phyloP scores from a whole-genome alignment of 2,888 invertebrate genomes.

The Atherix ibis region DNA sequence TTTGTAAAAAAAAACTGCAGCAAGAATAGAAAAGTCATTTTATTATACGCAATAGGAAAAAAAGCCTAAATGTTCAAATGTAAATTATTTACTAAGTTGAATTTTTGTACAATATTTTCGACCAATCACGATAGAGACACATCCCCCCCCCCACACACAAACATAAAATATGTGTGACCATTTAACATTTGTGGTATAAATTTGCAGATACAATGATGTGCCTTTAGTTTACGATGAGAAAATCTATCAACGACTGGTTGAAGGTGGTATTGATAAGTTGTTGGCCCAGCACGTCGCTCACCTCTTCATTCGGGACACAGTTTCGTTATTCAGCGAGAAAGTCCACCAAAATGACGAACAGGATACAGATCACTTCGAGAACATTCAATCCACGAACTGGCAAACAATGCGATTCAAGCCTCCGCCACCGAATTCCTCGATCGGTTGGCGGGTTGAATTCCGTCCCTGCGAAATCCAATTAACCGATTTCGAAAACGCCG shows the following conservation, averaged over 20 bases:
- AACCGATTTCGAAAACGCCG: constrained; percentile 99
- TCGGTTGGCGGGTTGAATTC: constrained; percentile 99
- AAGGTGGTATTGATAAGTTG: constrained; percentile 82
- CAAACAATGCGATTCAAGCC: constrained; percentile 99
- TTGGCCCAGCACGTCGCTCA: constrained; percentile 94
- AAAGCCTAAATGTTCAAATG: too few relatives aligned
- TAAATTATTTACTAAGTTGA: too few relatives aligned
- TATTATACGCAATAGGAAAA: too few relatives aligned
- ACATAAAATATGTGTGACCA: too few relatives aligned
- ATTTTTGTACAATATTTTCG: too few relatives aligned
- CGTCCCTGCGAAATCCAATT: constrained; percentile 96
- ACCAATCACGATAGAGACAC: too few relatives aligned
- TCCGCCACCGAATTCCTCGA: constrained; percentile 86
- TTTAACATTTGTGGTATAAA: too few relatives aligned
- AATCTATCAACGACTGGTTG: constrained; percentile 65
- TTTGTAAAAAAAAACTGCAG: too few relatives aligned
- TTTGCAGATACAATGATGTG: constrained; percentile 76
- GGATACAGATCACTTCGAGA: constrained; percentile 99
- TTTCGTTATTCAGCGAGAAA: constrained; percentile 89
- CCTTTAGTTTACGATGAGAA: constrained; percentile 70
- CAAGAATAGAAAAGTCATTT: too few relatives aligned
- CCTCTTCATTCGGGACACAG: constrained; percentile 92
- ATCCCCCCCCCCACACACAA: too few relatives aligned
- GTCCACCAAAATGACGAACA: constrained; percentile 82
- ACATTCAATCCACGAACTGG: constrained; percentile 99